Percentiles rank a stretch among this genome's conserved stretches.
These are phyloP conservation scores for Bombycilla garrulus DNA, from an alignment of 2,113 vertebrate genomes.

Conservation along the genomic window DNA sequence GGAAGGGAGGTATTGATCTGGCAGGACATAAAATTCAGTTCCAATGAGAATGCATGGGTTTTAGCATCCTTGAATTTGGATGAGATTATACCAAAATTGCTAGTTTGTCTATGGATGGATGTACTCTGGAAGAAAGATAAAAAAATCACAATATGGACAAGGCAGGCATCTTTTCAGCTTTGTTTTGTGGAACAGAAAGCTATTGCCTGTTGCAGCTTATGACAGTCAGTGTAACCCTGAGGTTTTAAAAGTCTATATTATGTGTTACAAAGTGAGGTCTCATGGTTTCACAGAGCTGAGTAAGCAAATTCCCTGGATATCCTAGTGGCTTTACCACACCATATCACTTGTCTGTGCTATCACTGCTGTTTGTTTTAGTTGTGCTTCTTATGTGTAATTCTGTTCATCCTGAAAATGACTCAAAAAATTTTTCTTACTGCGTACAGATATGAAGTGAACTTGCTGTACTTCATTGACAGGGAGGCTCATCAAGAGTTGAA, in stretches of 20 bases:
- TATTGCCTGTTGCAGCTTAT: not conserved
- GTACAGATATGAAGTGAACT: not conserved
- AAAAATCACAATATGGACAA: not conserved
- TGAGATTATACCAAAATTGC: not conserved
- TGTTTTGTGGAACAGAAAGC: not conserved
- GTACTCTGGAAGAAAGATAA: not conserved
- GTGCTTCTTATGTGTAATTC: not conserved
- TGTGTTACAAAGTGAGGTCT: not conserved
- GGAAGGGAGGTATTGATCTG: not conserved
- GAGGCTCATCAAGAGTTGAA: not conserved
- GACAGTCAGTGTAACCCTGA: conserved; percentile 1
- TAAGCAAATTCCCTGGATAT: conserved; percentile 37
- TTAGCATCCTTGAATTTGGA: not conserved
- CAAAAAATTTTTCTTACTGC: not conserved
- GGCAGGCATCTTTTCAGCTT: not conserved
- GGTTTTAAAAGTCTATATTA: conserved; percentile 43
- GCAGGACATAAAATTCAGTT: not conserved
- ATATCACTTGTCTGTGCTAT: not conserved
- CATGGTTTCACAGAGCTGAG: conserved; percentile 27
- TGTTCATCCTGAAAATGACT: not conserved
- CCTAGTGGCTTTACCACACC: conserved; percentile 8
- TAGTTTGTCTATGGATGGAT: not conserved
- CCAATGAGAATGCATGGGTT: not conserved
- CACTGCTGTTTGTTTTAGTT: not conserved
- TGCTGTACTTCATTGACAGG: not conserved